Percentiles rank a stretch among this genome's conserved stretches.
These are phyloP conservation scores for Lobophora halterata DNA, from an alignment of 2,888 invertebrate species.

Conservation along the genomic window DNA sequence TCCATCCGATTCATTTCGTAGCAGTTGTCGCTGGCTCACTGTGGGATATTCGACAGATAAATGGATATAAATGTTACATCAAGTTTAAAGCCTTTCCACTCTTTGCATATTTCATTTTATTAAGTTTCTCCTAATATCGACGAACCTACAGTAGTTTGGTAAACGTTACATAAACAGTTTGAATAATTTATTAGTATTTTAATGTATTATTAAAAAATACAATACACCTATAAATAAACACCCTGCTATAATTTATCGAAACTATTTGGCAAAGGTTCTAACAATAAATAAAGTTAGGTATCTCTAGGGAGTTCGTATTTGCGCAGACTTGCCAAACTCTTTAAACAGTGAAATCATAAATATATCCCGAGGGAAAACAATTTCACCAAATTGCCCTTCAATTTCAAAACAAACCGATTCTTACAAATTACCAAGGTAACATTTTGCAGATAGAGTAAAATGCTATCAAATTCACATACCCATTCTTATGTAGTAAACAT, in stretches of 20 bases:
- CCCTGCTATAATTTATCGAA: background rate
- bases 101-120: slow-evolving; percentile 2
- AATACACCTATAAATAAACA: background rate
- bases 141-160: no score
- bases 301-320: no score
- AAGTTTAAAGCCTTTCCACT: slow-evolving; percentile 17
- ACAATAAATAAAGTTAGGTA: no score
- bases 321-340: no score
- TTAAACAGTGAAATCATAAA: slow-evolving; percentile 9
- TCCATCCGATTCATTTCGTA: slow-evolving; percentile 47
- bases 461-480: slow-evolving; percentile 37
- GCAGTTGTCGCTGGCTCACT: slow-evolving; percentile 39
- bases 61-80: slow-evolving; percentile 54
- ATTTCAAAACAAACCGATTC: slow-evolving; percentile 11
- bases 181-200: no score
- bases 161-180: no score
- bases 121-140: background rate
- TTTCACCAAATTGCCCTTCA: slow-evolving; percentile 4
- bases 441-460: slow-evolving; percentile 28
- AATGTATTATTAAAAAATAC: no score
- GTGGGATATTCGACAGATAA: slow-evolving; percentile 50
- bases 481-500: slow-evolving; percentile 25
- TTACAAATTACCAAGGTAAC: slow-evolving; percentile 19
- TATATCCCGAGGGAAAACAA: slow-evolving; percentile 10
- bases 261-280: no score